Evolutionary conservation across 2,888 invertebrate species (phyloP).

Genomic region (Chrysolina americana): DNA sequence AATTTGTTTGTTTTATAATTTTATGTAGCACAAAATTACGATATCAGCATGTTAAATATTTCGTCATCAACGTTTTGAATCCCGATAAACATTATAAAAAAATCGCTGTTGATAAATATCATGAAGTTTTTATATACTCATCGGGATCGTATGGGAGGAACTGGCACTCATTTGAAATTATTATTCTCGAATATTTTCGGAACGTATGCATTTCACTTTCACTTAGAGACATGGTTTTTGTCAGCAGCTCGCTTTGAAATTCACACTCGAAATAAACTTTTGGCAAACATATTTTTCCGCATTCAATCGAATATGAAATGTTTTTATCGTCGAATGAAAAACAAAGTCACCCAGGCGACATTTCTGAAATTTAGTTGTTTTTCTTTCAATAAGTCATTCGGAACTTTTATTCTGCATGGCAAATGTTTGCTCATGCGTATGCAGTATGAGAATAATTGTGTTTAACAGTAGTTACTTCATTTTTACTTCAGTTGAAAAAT

Average conservation of each 20-base stretch:
- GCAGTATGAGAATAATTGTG: no score
- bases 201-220: constrained; percentile 21
- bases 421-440: no score
- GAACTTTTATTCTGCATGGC: background rate
- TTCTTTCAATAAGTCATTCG: background rate
- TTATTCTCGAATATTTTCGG: background rate
- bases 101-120: background rate
- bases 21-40: background rate
- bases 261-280: constrained; percentile 1
- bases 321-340: background rate
- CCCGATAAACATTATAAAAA: background rate
- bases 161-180: background rate
- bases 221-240: background rate
- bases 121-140: background rate
- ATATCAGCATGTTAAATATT: constrained; percentile 4
- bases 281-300: constrained; percentile 10
- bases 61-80: background rate
- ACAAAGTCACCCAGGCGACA: background rate
- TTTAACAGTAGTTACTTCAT: no score
- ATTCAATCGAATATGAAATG: background rate
- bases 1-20: constrained; percentile 1
- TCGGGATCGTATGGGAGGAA: no score
- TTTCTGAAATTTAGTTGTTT: background rate
- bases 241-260: background rate
- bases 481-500: no score